Conservation (phyloP, 2,888 invertebrate species). For the Polydesmus complanatus region DNA sequence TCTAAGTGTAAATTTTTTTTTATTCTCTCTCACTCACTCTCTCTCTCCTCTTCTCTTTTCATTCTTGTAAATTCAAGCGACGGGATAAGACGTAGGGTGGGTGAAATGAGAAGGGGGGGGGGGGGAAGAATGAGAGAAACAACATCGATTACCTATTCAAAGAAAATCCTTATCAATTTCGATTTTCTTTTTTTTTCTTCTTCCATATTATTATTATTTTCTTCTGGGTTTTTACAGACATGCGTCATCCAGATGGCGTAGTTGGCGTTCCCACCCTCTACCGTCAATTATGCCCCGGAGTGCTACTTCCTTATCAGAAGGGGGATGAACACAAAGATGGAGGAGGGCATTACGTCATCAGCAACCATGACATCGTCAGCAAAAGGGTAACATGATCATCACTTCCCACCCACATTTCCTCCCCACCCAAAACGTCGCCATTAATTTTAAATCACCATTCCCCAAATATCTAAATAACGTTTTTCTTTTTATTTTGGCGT, state of each 20-base stretch:
- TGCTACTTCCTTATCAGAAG: slow-evolving; percentile 3
- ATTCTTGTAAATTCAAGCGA: background rate
- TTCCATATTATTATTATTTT: background rate
- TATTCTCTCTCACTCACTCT: background rate
- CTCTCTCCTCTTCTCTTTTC: background rate
- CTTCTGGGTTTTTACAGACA: background rate
- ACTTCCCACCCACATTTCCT: no score
- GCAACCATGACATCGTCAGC: slow-evolving; percentile 7
- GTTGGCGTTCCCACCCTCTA: slow-evolving; percentile 9
- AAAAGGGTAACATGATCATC: slow-evolving; percentile 12
- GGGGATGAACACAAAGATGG: background rate
- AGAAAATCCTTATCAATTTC: background rate
- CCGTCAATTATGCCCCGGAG: slow-evolving; percentile 11
- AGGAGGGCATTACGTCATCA: background rate
- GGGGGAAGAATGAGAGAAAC: background rate
- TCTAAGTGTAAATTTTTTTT: background rate
- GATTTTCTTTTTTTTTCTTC: background rate
- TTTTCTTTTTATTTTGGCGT: no score
- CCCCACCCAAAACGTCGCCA: no score
- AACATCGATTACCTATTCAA: background rate
- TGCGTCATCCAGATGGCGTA: background rate
- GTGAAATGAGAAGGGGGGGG: background rate
- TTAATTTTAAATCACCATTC: no score
- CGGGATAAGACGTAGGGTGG: background rate
- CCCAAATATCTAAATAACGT: no score